Percentiles rank a stretch among this genome's conserved stretches.
These are phyloP conservation scores for Hystrix brachyura DNA, from an alignment of 2,113 vertebrate species.

Conservation along the genomic window DNA sequence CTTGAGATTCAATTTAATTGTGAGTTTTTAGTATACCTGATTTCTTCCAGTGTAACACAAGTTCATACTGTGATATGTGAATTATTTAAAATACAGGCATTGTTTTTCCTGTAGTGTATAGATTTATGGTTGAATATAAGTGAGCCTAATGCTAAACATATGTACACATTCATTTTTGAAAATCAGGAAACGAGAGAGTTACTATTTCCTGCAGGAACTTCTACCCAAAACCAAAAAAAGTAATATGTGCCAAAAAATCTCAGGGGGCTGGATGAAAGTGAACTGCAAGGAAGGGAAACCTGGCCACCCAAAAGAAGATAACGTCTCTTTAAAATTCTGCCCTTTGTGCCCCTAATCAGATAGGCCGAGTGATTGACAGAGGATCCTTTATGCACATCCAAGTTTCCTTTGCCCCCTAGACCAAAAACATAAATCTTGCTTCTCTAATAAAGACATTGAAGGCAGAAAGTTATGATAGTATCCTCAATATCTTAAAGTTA, in stretches of 20 bases:
- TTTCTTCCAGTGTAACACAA: constrained; percentile 51
- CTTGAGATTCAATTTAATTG: neutral
- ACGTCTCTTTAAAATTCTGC: constrained; percentile 79
- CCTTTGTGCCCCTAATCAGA: constrained; percentile 53
- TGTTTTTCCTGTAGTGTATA: constrained; percentile 29
- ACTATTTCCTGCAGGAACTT: constrained; percentile 64
- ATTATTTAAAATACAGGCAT: constrained; percentile 57
- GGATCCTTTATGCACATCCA: constrained; percentile 60
- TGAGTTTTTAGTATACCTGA: constrained; percentile 47
- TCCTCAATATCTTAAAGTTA: constrained; percentile 86
- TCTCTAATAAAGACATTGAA: constrained; percentile 86
- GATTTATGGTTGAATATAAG: constrained; percentile 23
- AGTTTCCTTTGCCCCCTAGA: constrained; percentile 77
- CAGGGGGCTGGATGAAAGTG: constrained; percentile 69
- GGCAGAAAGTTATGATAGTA: constrained; percentile 89
- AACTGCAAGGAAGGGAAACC: constrained; percentile 73
- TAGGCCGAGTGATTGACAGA: constrained; percentile 67
- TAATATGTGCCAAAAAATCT: constrained; percentile 50
- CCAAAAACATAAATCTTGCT: constrained; percentile 88
- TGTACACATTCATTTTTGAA: constrained; percentile 62
- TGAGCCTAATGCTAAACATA: constrained; percentile 65
- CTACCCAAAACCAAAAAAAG: neutral
- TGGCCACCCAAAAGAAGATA: constrained; percentile 72
- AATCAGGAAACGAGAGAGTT: constrained; percentile 63
- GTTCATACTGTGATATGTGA: neutral